Evolutionary conservation across 2,888 invertebrate genomes (phyloP).

Genomic region (Labia minor): DNA sequence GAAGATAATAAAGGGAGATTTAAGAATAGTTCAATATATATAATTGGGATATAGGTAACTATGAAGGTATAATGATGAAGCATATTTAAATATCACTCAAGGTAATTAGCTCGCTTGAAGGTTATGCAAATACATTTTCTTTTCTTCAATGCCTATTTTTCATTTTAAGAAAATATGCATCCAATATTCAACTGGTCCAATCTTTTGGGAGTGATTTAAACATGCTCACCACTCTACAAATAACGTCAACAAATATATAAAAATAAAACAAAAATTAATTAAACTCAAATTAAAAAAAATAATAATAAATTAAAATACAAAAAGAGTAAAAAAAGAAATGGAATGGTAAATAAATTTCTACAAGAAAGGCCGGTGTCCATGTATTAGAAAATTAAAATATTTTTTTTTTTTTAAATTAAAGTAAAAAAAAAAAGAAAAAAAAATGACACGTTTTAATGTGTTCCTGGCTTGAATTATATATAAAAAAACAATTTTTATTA

Average conservation of each 20-base stretch:
- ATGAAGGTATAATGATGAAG: too few species aligned
- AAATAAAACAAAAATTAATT: neutral
- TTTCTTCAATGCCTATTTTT: too few species aligned
- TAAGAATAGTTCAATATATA: neutral
- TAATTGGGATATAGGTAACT: too few species aligned
- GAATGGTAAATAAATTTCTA: neutral
- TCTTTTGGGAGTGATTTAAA: too few species aligned
- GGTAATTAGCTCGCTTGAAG: too few species aligned
- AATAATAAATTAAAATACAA: constrained; percentile 3
- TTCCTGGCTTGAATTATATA: neutral
- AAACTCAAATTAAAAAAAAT: neutral
- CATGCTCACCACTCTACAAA: too few species aligned
- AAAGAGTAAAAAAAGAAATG: neutral
- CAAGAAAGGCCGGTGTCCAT: neutral
- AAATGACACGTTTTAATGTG: neutral
- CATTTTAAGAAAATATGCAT: too few species aligned
- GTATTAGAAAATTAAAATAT: constrained; percentile 8
- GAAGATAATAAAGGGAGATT: neutral
- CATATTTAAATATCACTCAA: too few species aligned
- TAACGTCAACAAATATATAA: neutral
- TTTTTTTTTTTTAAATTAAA: neutral
- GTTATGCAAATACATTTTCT: too few species aligned
- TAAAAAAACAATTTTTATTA: neutral
- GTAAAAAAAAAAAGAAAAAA: too few species aligned
- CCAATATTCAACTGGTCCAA: too few species aligned